Conservation (phyloP, 2,888 invertebrate species). For the Ceratothoa steindachneri region DNA sequence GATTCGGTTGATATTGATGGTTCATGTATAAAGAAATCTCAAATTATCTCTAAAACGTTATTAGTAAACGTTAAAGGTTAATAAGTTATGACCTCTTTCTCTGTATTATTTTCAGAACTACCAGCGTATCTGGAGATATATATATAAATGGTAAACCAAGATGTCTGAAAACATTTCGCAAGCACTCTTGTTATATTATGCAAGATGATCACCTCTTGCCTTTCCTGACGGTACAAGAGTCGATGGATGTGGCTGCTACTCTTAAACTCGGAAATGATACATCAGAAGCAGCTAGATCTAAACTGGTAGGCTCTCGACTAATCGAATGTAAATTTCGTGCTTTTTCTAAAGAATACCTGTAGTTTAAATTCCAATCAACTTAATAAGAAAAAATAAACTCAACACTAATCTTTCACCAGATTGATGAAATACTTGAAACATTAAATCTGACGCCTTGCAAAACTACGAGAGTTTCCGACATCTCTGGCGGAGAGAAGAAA, state of each 20-base stretch:
- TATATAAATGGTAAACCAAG: conserved; percentile 70
- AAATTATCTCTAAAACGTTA: too few species aligned
- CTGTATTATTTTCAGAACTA: neutral
- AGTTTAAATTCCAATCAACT: too few species aligned
- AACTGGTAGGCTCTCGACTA: too few species aligned
- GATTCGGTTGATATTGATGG: too few species aligned
- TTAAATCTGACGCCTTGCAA: conserved; percentile 74
- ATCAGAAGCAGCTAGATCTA: neutral
- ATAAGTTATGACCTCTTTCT: too few species aligned
- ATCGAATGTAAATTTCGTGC: too few species aligned
- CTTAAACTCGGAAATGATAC: conserved; percentile 68
- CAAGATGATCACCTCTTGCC: conserved; percentile 61
- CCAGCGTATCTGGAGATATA: conserved; percentile 63
- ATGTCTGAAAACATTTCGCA: conserved; percentile 75
- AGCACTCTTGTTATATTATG: conserved; percentile 84
- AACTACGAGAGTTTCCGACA: conserved; percentile 64
- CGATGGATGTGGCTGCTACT: conserved; percentile 79
- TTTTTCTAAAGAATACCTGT: too few species aligned
- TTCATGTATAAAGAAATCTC: too few species aligned
- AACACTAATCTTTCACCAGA: too few species aligned
- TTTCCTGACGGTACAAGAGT: conserved; percentile 77
- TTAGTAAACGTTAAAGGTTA: too few species aligned
- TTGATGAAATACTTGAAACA: conserved; percentile 78
- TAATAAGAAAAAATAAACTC: too few species aligned
- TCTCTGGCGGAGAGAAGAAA: conserved; percentile 91